A percentile compares a stretch with the other conserved stretches of the same genome.
Conservation (phyloP, 2,113 vertebrate species). For the Amia ocellicauda region DNA sequence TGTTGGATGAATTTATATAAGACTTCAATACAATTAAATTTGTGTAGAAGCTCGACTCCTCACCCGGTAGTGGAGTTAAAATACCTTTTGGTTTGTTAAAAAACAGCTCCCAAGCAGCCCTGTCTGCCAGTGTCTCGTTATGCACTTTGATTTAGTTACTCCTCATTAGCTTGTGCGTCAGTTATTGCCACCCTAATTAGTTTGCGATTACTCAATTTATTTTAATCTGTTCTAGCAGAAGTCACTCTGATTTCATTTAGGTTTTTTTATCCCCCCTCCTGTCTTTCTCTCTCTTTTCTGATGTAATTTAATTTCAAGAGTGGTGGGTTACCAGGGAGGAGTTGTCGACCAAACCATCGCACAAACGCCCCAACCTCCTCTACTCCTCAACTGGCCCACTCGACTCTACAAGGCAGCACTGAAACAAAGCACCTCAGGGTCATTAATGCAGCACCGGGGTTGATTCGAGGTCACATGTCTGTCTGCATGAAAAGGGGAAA, state of each 20-base stretch:
- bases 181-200: constrained; percentile 8
- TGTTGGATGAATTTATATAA: too few species aligned
- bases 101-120: neutral
- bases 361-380: neutral
- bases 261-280: too few species aligned
- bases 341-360: neutral
- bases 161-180: neutral
- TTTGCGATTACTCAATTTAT: neutral
- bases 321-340: neutral
- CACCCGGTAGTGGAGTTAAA: neutral
- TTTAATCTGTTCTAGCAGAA: neutral
- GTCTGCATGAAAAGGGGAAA: neutral
- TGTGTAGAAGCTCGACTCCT: neutral
- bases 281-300: too few species aligned
- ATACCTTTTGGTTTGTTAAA: neutral
- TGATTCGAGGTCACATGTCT: constrained; percentile 5
- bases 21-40: too few species aligned
- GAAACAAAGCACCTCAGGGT: neutral
- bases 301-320: neutral
- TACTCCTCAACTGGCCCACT: too few species aligned
- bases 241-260: neutral
- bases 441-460: constrained; percentile 1
- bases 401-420: neutral
- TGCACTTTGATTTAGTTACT: neutral
- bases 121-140: neutral